Evolutionary conservation across 2,888 invertebrate genomes (phyloP).

Genomic region (Plebejus anna): DNA sequence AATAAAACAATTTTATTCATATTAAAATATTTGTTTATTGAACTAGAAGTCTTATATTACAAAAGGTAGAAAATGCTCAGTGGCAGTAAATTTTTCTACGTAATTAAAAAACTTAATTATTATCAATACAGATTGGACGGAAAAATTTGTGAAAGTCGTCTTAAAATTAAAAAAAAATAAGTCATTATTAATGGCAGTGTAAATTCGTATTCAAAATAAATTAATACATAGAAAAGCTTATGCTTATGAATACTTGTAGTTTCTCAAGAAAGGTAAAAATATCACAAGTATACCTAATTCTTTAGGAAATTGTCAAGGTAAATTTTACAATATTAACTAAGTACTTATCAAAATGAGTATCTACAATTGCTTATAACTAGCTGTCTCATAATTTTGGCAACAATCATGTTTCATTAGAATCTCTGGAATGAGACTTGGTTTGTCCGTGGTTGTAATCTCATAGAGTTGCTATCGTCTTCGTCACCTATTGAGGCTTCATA

Average conservation of each 20-base stretch:
- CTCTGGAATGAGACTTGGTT: constrained; percentile 81
- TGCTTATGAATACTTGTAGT: constrained; percentile 33
- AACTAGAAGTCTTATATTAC: constrained; percentile 20
- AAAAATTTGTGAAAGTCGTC: constrained; percentile 36
- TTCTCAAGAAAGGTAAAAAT: constrained; percentile 46
- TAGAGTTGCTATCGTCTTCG: constrained; percentile 85
- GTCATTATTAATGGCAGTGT: constrained; percentile 66
- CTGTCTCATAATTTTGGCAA: constrained; percentile 53
- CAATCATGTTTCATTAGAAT: constrained; percentile 45
- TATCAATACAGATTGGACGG: neutral
- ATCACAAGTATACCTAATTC: constrained; percentile 57
- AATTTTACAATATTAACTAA: constrained; percentile 40
- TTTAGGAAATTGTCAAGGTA: constrained; percentile 27
- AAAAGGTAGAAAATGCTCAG: constrained; percentile 27
- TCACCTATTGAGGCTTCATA: constrained; percentile 84
- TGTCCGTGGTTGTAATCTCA: constrained; percentile 85
- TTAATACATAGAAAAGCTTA: constrained; percentile 44
- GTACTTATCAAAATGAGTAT: constrained; percentile 52
- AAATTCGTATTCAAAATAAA: constrained; percentile 57
- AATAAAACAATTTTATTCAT: constrained; percentile 8
- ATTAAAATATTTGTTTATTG: constrained; percentile 23
- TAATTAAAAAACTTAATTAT: neutral
- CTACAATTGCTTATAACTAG: constrained; percentile 47
- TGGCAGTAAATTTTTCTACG: constrained; percentile 13
- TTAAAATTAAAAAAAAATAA: constrained; percentile 50